Evolutionary conservation across 2,113 vertebrate species (phyloP), one percentile per base, ranked within the genome.

Genomic region (Bostrychus sinensis): DNA sequence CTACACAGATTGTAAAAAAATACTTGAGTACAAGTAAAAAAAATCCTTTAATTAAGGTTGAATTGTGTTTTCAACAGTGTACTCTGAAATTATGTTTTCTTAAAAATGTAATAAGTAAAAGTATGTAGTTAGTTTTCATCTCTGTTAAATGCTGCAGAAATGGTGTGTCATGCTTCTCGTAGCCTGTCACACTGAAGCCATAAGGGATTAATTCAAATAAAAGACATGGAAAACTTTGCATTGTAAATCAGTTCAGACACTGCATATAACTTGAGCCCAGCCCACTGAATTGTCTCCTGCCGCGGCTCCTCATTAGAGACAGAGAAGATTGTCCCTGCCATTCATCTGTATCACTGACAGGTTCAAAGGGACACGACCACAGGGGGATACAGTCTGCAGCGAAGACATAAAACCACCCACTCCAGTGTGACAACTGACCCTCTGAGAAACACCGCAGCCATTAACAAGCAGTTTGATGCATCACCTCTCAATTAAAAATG

Each of bases 301-400:
- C 72, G 78, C n/a, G 77, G 62, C 46, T 78, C 76, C 77, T 86
- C 70, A 78, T 87, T 84, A 86, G 72, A 34, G 80, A 70, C 58
- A 75, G 61, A 64, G 39, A 53, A 45, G 56, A 75, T 20, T 80
- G 81, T 81, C 77, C 61, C 45, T 70, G 20, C 41, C 54, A 38
- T 80, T 78, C 60, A 71, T 86, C 71, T 62, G 46, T 32, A 32
- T 48, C 56, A 50, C 50, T 71, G 72, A 78, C 64, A 70, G 56
- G 61, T 74, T 70, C 61, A 78, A 42, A 70, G n/a, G n/a, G 59
- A 62, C 65, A 38, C 6, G 34, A 56, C 82, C 62, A 38, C 62
- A 25, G 67, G 78, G 71, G 54, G 56, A 56, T 32, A 3, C 32
- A 46, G 59, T 25, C 66, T 53, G 56, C 69, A 13, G 45, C 32